Conservation (phyloP, 2,113 vertebrate genomes). For the Sakesphorus luctuosus region DNA sequence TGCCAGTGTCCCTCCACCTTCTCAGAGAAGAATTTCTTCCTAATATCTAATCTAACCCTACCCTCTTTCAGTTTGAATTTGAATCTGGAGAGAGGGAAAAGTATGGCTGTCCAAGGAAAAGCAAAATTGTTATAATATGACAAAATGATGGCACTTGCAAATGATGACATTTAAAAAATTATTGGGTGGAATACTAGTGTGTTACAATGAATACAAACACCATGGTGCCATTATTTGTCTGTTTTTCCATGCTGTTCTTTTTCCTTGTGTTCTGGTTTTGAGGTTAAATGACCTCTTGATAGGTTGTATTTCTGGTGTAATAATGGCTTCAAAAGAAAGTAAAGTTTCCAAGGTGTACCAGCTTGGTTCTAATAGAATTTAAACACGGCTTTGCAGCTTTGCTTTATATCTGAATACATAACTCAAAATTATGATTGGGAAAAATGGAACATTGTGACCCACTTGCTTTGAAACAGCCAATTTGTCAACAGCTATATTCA, state of each 20-base stretch:
- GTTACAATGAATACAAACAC: neutral
- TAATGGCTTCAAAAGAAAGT: neutral
- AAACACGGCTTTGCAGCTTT: neutral
- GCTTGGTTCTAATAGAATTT: neutral
- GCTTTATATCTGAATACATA: neutral
- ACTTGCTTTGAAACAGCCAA: neutral
- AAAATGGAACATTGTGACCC: neutral
- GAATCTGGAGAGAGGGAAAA: neutral
- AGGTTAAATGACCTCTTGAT: neutral
- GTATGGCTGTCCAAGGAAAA: neutral
- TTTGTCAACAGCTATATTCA: neutral
- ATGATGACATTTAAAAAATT: neutral
- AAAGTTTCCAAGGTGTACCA: neutral
- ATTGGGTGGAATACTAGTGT: neutral
- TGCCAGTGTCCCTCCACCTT: fast-evolving
- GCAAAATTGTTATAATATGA: neutral
- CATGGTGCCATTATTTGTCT: neutral
- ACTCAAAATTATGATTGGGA: neutral
- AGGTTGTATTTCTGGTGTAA: neutral
- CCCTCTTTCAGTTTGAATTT: neutral
- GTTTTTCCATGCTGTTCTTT: neutral
- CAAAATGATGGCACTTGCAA: neutral
- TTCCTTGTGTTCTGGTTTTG: neutral
- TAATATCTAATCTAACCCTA: neutral
- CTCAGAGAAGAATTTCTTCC: neutral